A percentile compares a stretch with the other conserved stretches of the same genome.
Evolutionary conservation across 2,113 vertebrate species (phyloP).

Genomic region (Ciconia maguari): DNA sequence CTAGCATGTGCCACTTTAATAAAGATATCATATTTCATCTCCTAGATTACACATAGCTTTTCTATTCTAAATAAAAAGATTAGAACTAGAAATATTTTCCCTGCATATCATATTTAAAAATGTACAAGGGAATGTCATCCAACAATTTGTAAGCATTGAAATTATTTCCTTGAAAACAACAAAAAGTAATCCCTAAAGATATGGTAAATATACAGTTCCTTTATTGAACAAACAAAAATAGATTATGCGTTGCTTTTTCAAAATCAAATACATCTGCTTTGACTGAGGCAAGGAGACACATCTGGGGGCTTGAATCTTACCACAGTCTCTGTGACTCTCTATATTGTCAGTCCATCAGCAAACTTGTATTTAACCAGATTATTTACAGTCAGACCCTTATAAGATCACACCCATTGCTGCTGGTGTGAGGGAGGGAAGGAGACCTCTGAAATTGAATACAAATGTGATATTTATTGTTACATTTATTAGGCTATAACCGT

Average conservation of each 20-base stretch:
- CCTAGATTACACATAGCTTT: slow-evolving; percentile 44
- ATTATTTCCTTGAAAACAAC: slow-evolving; percentile 58
- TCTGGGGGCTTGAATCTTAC: slow-evolving; percentile 53
- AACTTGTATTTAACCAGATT: slow-evolving; percentile 70
- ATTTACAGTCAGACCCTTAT: slow-evolving; percentile 67
- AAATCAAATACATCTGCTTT: slow-evolving; percentile 72
- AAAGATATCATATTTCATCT: slow-evolving; percentile 56
- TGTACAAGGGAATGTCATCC: slow-evolving; percentile 32
- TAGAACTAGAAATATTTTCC: slow-evolving; percentile 46
- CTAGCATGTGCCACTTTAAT: slow-evolving; percentile 63
- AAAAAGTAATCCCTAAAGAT: slow-evolving; percentile 67
- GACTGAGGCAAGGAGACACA: slow-evolving; percentile 62
- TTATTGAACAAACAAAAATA: slow-evolving; percentile 74
- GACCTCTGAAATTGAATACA: slow-evolving; percentile 59
- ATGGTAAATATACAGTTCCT: slow-evolving; percentile 68
- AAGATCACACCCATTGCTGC: slow-evolving; percentile 62
- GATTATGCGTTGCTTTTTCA: slow-evolving; percentile 65
- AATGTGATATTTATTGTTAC: slow-evolving; percentile 68
- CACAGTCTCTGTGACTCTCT: slow-evolving; percentile 35
- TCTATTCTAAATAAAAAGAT: slow-evolving; percentile 47
- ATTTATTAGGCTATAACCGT: slow-evolving; percentile 63
- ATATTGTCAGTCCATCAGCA: slow-evolving; percentile 60
- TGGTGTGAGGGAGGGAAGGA: slow-evolving; percentile 57
- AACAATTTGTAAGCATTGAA: slow-evolving; percentile 51
- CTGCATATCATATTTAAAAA: slow-evolving; percentile 55